A percentile compares a stretch with the other conserved stretches of the same genome.
Evolutionary conservation across 1,140 invertebrate species (phyloP).

Genomic region (Drosophila nigrodunni): DNA sequence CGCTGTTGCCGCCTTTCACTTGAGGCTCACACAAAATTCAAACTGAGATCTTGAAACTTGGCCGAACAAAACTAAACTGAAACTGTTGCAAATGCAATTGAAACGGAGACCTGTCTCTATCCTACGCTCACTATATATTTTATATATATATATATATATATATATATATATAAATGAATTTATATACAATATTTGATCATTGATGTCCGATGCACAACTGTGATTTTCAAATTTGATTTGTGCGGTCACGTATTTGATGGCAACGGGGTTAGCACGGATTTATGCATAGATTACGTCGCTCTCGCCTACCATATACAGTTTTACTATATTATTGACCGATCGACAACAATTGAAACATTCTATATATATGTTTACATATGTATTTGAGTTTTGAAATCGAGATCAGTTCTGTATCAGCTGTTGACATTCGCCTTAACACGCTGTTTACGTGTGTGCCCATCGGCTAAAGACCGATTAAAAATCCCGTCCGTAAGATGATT

Average conservation of each 20-base stretch:
- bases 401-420: slow-evolving; percentile 16
- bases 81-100: slow-evolving; percentile 37
- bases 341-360: background rate
- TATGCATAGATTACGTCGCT: background rate
- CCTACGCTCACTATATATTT: background rate
- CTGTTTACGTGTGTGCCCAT: slow-evolving; percentile 51
- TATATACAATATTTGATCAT: too few relatives aligned
- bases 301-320: background rate
- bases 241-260: slow-evolving; percentile 27
- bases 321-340: background rate
- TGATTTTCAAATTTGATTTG: slow-evolving; percentile 46
- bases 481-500: background rate
- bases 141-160: too few relatives aligned
- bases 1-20: slow-evolving; percentile 65
- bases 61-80: slow-evolving; percentile 67
- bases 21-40: background rate
- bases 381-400: background rate
- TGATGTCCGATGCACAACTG: too few relatives aligned
- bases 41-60: slow-evolving; percentile 7
- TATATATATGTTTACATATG: too few relatives aligned
- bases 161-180: too few relatives aligned
- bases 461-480: background rate
- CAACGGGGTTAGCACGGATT: slow-evolving; percentile 5
- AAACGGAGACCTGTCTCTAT: background rate
- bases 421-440: slow-evolving; percentile 56